A percentile compares a stretch with the other conserved stretches of the same genome.
phyloP scores from a whole-genome alignment of 2,888 invertebrate genomes.

The Lamellibrachia satsuma region DNA sequence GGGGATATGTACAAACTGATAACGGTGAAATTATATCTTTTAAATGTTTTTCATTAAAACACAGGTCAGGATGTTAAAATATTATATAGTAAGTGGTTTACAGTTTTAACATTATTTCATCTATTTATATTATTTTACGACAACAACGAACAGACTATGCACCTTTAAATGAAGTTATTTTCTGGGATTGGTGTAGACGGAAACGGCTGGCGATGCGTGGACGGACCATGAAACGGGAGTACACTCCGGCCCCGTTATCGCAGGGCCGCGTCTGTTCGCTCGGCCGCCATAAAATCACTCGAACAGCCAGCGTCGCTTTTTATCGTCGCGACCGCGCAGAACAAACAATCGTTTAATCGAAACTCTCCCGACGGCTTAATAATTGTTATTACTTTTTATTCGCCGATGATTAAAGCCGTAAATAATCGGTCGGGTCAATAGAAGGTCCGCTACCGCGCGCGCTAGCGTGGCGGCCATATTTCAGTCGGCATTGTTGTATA shows the following conservation, averaged over 20 bases:
- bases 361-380: not conserved
- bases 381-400: constrained; percentile 17
- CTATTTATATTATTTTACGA: no score
- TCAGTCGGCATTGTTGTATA: not conserved
- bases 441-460: not conserved
- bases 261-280: not conserved
- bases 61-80: no score
- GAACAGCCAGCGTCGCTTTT: not conserved
- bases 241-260: not conserved
- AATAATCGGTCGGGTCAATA: constrained; percentile 4
- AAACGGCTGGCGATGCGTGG: no score
- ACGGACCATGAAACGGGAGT: not conserved
- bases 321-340: constrained; percentile 12
- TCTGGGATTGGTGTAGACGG: no score
- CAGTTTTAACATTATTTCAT: no score
- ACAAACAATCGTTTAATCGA: constrained; percentile 17
- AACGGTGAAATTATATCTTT: no score
- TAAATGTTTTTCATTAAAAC: no score
- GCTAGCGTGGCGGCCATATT: not conserved
- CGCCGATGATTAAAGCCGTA: constrained; percentile 13
- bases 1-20: no score
- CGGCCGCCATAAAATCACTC: constrained; percentile 1
- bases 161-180: no score
- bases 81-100: no score
- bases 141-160: no score